Base-by-base conservation (phyloP, 2,888 invertebrate genomes). In the Conops quadrifasciatus region DNA sequence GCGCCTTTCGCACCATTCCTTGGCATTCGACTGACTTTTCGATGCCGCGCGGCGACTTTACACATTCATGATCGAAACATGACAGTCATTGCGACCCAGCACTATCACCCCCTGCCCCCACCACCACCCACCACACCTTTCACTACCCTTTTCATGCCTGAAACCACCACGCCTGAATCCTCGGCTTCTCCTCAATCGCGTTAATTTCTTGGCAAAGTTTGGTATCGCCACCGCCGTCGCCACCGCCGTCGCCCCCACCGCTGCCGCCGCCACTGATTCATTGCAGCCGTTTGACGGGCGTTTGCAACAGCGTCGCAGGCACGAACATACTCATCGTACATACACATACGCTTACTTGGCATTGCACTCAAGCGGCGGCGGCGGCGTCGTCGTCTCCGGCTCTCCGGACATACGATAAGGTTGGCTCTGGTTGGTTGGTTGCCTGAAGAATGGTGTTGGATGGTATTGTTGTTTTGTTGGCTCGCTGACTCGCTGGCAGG, bases 251-350 rank as follows among this genome's bases (percentile, higher is more conserved):
- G 28, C 26, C 58, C 5, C 59, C 26, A 59, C 59, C 30, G 59
- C 59, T 49, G 24, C 59, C 30, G 59, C 59, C 49, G 24, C 47
- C 68, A 13, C 30, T 36, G 60, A 60, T 68, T 68, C 60, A 49
- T 30, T 62, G 60, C 49, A 49, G 28, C 13, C 26, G 68, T 21
- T 36, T 36, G 62, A 30, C 62, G 68, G 51, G 62, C 68, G 36
- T 49, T 47, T 19, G 58, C 24, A 36, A 21, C n/a, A 28, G 15
- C 58, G 67, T 56, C 45, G 60, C 68, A 60, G 45, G 45, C 43
- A n/a, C n/a, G n/a, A n/a, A n/a, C n/a, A n/a, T n/a, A n/a, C n/a
- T n/a, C n/a, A n/a, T n/a, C n/a, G 28, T 49, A 51, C 51, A 9
- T 36, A 36, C 9, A 36, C 36, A 36, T 7, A 9, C 9, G 21